Evolutionary conservation across 2,888 invertebrate species (phyloP), one percentile per base, ranked within the genome.

Genomic region (Acanthococcus lagerstroemiae): DNA sequence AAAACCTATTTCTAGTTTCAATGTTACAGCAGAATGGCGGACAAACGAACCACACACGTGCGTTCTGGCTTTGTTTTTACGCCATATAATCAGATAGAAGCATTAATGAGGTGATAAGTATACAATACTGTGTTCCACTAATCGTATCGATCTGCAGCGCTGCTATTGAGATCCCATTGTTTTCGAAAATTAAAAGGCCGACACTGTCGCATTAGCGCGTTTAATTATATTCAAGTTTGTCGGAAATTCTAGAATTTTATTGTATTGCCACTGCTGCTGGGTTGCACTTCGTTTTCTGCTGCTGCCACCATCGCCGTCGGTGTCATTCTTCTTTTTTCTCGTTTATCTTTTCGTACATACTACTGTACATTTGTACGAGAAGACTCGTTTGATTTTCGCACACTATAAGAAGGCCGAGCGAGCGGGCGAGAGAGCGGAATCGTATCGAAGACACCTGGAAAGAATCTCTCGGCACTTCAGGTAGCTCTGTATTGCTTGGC

Each of bases 21-120:
- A 37, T 37, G 37, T 37, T 37, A 37, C 37, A 15, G 37, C 37
- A 37, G 37, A 37, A 37, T 37, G 37, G 12, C 37, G 37, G 57
- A 22, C 21, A 27, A 57, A 44, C 57, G 37, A 57, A 30, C 30
- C 57, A 57, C 56, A 44, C 22, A 56, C 24, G 44, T n/a, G n/a
- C 45, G 7, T 21, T 3, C 15, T 15, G 21, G 57, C 57, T 57
- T 57, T 57, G 57, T 57, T 57, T 57, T 57, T 57, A 57, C 57
- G 57, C 57, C 44, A 44, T 57, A 57, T 27, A 57, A 57, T 57
- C 57, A 57, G 57, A 57, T 57, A 57, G 15, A 54, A 24, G 44
- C 57, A 57, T 57, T 57, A 57, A 57, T 57, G 57, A 57, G 57
- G 57, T 57, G 57, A 57, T 57, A 57, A 57, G 57, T 57, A 57